Evolutionary conservation across 2,888 invertebrate species (phyloP).

Genomic region (Xestia c-nigrum): DNA sequence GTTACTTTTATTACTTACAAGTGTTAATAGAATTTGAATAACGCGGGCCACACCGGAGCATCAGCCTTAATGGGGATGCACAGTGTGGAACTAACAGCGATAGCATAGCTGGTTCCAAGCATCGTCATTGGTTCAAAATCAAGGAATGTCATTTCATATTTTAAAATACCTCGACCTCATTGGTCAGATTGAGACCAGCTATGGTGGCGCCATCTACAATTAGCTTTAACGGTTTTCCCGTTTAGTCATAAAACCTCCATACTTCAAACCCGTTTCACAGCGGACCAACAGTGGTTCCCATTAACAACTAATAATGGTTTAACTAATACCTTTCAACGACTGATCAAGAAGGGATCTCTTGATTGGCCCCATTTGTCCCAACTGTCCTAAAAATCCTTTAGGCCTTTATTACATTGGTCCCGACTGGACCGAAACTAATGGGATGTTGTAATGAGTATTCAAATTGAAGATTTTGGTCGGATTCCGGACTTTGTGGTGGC

Average conservation of each 20-base stretch:
- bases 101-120: too few species aligned
- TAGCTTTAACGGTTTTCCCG: too few species aligned
- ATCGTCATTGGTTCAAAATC: too few species aligned
- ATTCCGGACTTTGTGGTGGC: constrained; percentile 16
- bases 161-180: too few species aligned
- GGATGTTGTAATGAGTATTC: constrained; percentile 42
- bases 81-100: too few species aligned
- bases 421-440: constrained; percentile 23
- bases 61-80: too few species aligned
- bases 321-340: constrained; percentile 23
- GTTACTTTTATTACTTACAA: not conserved
- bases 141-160: too few species aligned
- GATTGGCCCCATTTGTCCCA: constrained; percentile 16
- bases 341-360: constrained; percentile 20
- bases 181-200: too few species aligned
- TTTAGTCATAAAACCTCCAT: too few species aligned
- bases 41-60: too few species aligned
- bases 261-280: not conserved
- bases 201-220: too few species aligned
- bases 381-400: constrained; percentile 22
- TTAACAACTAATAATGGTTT: constrained; percentile 23
- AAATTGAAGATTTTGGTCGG: constrained; percentile 20
- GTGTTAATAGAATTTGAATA: too few species aligned
- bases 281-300: not conserved
- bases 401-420: constrained; percentile 18